Evolutionary conservation across 2,113 vertebrate genomes (phyloP).

Genomic region (Plotosus lineatus): DNA sequence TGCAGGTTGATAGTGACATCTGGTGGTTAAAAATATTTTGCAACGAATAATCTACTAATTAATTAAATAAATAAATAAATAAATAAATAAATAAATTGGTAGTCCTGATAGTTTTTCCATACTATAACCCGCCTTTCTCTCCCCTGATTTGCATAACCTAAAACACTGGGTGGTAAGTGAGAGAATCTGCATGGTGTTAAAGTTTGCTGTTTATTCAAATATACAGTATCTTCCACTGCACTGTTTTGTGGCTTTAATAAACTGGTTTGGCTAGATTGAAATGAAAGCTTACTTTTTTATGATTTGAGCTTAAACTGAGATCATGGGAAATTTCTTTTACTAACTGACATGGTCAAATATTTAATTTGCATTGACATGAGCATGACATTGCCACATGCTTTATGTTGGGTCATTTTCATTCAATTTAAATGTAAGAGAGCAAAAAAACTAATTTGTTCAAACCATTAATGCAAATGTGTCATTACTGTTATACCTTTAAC

Average conservation of each 20-base stretch:
- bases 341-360: conserved; percentile 2
- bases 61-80: too few species aligned
- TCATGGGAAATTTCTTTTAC: conserved; percentile 6
- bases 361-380: conserved; percentile 24
- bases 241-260: conserved; percentile 2
- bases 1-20: conserved; percentile 6
- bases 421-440: not conserved
- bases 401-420: conserved; percentile 1
- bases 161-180: conserved; percentile 95
- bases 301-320: conserved; percentile 8
- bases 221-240: conserved; percentile 23
- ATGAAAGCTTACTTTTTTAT: not conserved
- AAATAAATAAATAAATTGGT: not conserved
- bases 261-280: not conserved
- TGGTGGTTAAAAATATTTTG: conserved; percentile 13
- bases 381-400: conserved; percentile 42
- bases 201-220: conserved; percentile 30
- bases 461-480: not conserved
- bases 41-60: not conserved
- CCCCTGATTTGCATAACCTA: conserved; percentile 89
- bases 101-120: conserved; percentile 31
- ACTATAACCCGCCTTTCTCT: conserved; percentile 80
- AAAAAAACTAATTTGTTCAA: not conserved
- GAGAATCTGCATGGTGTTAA: conserved; percentile 85
- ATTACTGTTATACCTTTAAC: conserved; percentile 17